Percentiles rank a stretch among this genome's conserved stretches.
Conservation (phyloP, 2,797 vertebrate genomes). For the Neosilurus hyrtlii region DNA sequence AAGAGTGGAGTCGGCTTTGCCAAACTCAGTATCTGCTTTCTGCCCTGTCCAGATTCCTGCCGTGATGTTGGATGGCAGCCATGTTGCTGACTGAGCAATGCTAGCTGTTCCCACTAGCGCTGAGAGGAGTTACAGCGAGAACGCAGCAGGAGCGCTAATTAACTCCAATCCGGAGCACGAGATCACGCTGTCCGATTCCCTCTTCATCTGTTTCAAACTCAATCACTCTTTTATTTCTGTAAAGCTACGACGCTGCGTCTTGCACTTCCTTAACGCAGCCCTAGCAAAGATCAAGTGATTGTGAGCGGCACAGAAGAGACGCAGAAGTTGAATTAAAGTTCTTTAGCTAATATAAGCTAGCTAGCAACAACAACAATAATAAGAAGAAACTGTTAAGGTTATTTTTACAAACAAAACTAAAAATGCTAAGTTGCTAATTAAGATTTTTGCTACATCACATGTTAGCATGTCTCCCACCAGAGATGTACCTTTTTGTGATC, state of each 20-base stretch:
- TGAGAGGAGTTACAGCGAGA: slow-evolving; percentile 19
- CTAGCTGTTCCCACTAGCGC: slow-evolving; percentile 23
- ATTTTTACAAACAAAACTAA: too few species aligned
- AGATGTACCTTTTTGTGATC: too few species aligned
- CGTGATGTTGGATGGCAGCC: slow-evolving; percentile 23
- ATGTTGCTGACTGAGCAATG: slow-evolving; percentile 22
- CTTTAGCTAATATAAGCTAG: not conserved
- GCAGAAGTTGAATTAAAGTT: not conserved
- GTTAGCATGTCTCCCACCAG: too few species aligned
- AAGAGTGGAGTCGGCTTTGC: slow-evolving; percentile 2
- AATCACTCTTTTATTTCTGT: slow-evolving; percentile 14
- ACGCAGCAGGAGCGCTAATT: slow-evolving; percentile 34
- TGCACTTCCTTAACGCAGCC: not conserved
- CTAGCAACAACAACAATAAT: not conserved
- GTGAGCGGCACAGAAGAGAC: not conserved
- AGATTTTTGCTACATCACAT: too few species aligned
- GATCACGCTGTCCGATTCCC: slow-evolving; percentile 29
- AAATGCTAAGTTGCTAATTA: not conserved
- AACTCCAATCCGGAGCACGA: slow-evolving; percentile 25
- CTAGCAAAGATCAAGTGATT: not conserved
- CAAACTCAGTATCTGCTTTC: slow-evolving; percentile 16
- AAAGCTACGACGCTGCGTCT: not conserved
- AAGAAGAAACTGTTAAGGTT: too few species aligned
- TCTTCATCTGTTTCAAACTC: slow-evolving; percentile 34
- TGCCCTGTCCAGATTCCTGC: slow-evolving; percentile 31